Evolutionary conservation across 2,888 invertebrate genomes (phyloP).

Genomic region (Andrena trimmerana): DNA sequence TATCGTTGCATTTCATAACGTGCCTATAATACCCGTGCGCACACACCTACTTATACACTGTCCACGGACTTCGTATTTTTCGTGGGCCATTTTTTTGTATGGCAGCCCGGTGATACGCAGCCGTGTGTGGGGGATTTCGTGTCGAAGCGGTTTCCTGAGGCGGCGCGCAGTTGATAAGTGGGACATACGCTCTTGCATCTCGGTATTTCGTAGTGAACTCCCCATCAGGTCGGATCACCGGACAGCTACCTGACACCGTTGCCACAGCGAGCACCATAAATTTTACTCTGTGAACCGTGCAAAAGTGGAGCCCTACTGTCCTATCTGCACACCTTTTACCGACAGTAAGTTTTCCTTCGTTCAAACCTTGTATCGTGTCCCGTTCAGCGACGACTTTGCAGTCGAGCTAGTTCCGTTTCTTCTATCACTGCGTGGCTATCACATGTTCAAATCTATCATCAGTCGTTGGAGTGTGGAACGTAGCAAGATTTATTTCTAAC

Average conservation of each 20-base stretch:
- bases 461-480: too few species aligned
- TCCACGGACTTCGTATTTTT: not conserved
- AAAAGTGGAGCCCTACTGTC: not conserved
- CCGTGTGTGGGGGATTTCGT: slow-evolving; percentile 55
- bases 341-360: not conserved
- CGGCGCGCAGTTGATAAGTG: slow-evolving; percentile 82
- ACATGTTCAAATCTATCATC: too few species aligned
- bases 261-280: not conserved
- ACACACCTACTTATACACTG: not conserved
- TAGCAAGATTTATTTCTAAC: too few species aligned
- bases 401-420: too few species aligned
- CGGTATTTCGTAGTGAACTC: slow-evolving; percentile 82
- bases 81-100: slow-evolving; percentile 26
- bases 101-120: slow-evolving; percentile 40
- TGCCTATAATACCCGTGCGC: not conserved
- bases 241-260: not conserved
- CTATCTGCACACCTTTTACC: not conserved
- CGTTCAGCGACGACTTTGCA: too few species aligned
- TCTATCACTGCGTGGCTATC: too few species aligned
- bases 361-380: too few species aligned
- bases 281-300: not conserved
- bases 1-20: slow-evolving; percentile 7
- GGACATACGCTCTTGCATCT: slow-evolving; percentile 82
- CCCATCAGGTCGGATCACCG: slow-evolving; percentile 74
- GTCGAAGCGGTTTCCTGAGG: slow-evolving; percentile 70